Conservation (phyloP, 2,888 invertebrate species). For the Monoplex corrugatus region DNA sequence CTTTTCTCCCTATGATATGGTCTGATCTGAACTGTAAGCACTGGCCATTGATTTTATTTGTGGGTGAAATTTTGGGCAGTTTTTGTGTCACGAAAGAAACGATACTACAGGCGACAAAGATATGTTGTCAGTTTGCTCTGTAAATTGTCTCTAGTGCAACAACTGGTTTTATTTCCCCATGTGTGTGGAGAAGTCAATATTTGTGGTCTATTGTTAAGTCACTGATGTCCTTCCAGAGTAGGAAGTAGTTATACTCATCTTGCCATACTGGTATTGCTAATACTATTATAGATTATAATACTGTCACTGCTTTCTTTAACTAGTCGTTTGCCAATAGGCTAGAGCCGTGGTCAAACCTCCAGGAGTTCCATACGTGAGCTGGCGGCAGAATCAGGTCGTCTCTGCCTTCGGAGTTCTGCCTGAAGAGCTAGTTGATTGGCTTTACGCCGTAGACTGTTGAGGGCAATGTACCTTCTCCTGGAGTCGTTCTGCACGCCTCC, state of each 20-base stretch:
- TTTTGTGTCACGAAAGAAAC: no score
- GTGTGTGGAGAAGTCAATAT: neutral
- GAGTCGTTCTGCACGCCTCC: conserved; percentile 55
- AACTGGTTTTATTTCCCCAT: neutral
- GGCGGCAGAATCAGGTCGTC: conserved; percentile 9
- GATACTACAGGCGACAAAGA: no score
- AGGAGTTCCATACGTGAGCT: neutral
- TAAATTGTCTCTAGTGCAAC: no score
- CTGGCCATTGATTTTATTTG: no score
- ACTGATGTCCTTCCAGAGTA: neutral
- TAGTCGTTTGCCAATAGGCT: neutral
- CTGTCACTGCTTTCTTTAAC: no score
- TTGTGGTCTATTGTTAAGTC: neutral
- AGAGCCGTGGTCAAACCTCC: neutral
- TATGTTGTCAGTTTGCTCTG: no score
- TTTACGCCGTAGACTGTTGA: conserved; percentile 59
- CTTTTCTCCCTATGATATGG: no score
- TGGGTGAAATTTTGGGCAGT: no score
- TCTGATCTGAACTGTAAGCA: no score
- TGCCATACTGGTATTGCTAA: no score
- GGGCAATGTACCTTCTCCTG: conserved; percentile 56
- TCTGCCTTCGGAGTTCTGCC: conserved; percentile 35
- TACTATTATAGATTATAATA: no score
- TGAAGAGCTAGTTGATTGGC: conserved; percentile 50
- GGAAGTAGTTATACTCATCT: neutral